Evolutionary conservation across 2,113 vertebrate genomes (phyloP).

Genomic region (Corydoras sp.): DNA sequence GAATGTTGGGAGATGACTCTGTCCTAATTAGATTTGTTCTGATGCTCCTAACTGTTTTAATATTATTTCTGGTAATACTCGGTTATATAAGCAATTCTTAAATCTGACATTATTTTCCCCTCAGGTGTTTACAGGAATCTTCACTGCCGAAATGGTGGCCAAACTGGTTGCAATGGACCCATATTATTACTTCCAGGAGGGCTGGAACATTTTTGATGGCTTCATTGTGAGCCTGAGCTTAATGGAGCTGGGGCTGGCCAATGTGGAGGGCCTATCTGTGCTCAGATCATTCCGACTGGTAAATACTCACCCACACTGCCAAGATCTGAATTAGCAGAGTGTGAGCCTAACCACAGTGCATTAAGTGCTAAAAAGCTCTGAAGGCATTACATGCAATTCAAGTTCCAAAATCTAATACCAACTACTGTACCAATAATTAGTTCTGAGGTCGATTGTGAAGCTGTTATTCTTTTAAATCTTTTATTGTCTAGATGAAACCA

Average conservation of each 20-base stretch:
- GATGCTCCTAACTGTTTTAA: neutral
- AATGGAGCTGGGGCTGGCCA: conserved; percentile 77
- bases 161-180: conserved; percentile 88
- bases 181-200: conserved; percentile 87
- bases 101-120: conserved; percentile 5
- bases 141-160: conserved; percentile 85
- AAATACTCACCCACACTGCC: conserved; percentile 37
- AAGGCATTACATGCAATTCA: too few relatives aligned
- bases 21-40: too few relatives aligned
- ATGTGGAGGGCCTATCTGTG: conserved; percentile 83
- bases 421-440: too few relatives aligned
- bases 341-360: neutral
- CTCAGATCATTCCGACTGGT: conserved; percentile 87
- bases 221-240: conserved; percentile 86
- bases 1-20: too few relatives aligned
- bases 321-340: too few relatives aligned
- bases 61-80: neutral
- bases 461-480: too few relatives aligned
- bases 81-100: neutral
- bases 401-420: too few relatives aligned
- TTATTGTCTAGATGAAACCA: too few relatives aligned
- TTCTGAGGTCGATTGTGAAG: too few relatives aligned
- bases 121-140: conserved; percentile 86
- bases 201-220: conserved; percentile 88
- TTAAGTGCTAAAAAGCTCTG: neutral